Evolutionary conservation across 1,140 invertebrate species (phyloP).

Genomic region (Drosophila rhopaloa): DNA sequence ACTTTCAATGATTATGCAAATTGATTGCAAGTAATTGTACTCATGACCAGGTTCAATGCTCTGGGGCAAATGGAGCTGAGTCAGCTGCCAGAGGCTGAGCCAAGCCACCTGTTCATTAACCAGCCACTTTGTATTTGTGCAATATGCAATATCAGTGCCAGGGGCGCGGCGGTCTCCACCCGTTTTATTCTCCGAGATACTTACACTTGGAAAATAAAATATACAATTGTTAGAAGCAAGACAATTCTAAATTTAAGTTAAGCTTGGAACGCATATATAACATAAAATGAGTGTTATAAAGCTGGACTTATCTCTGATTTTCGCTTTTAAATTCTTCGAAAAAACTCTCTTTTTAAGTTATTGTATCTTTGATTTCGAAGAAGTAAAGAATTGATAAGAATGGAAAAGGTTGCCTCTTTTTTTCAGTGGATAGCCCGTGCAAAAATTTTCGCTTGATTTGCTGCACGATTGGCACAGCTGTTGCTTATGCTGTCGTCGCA

Average conservation of each 20-base stretch:
- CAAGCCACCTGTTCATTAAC: constrained; percentile 66
- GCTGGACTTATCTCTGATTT: too few relatives aligned
- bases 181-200: not conserved
- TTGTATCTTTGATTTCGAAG: not conserved
- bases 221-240: too few relatives aligned
- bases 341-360: not conserved
- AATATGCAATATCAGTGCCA: constrained; percentile 59
- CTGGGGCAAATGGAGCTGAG: constrained; percentile 12
- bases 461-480: constrained; percentile 61
- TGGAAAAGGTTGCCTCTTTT: not conserved
- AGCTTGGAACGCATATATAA: too few relatives aligned
- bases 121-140: constrained; percentile 30
- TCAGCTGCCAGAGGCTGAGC: constrained; percentile 7
- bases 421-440: constrained; percentile 30
- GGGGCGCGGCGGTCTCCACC: constrained; percentile 30
- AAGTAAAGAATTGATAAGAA: too few relatives aligned
- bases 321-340: too few relatives aligned
- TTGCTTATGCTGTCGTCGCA: constrained; percentile 26
- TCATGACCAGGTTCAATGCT: constrained; percentile 47
- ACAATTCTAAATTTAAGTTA: too few relatives aligned
- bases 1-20: constrained; percentile 28
- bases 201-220: constrained; percentile 11
- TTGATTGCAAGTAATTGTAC: constrained; percentile 39
- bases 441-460: constrained; percentile 74
- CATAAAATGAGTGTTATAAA: too few relatives aligned